phyloP scores from a whole-genome alignment of 2,888 invertebrate species.

The Myopa testacea region DNA sequence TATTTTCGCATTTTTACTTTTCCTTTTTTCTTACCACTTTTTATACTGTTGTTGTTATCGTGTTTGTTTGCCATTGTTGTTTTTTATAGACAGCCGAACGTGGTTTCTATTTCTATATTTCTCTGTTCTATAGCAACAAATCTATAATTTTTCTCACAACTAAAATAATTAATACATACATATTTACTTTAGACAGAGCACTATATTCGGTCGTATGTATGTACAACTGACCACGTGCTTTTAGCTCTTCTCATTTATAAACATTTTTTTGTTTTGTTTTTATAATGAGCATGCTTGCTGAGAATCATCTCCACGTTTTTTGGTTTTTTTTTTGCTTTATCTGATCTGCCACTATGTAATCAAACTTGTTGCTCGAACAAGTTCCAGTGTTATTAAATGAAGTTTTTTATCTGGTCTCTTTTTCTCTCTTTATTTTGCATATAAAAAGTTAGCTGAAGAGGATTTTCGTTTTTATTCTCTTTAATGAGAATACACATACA shows the following conservation, averaged over 20 bases:
- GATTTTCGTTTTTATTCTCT: too few species aligned
- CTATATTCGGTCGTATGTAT: background rate
- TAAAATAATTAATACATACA: background rate
- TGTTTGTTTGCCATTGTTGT: background rate
- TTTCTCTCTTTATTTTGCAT: background rate
- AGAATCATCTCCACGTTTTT: background rate
- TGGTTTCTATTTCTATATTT: background rate
- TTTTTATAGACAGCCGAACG: background rate
- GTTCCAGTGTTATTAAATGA: background rate
- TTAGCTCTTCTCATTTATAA: constrained; percentile 43
- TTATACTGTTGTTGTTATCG: background rate
- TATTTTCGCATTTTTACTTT: background rate
- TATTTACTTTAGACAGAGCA: background rate
- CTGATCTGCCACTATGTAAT: background rate
- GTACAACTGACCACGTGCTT: constrained; percentile 48
- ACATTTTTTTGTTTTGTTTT: constrained; percentile 30
- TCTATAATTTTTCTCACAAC: background rate
- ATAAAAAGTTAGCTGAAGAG: too few species aligned
- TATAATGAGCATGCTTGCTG: constrained; percentile 22
- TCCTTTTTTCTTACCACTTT: constrained; percentile 2
- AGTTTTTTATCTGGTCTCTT: background rate
- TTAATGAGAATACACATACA: too few species aligned
- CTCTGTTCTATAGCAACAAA: constrained; percentile 1
- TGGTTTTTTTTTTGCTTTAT: constrained; percentile 14
- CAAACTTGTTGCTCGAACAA: background rate